phyloP scores from a whole-genome alignment of 1,140 invertebrate species.

The Sesamia nonagrioides region DNA sequence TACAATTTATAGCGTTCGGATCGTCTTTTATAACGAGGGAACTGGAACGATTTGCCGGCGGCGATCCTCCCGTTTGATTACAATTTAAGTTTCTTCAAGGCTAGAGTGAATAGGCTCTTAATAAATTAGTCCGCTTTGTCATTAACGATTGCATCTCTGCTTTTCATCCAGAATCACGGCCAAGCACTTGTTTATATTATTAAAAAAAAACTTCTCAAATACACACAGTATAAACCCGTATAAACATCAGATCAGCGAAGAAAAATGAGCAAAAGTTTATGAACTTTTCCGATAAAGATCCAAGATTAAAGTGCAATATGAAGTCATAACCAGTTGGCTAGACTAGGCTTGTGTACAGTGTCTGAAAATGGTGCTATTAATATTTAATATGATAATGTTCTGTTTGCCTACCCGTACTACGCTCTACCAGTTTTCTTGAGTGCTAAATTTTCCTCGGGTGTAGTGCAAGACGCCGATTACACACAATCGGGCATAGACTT shows the following conservation, averaged over 20 bases:
- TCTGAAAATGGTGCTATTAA: constrained; percentile 30
- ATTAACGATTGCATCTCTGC: no score
- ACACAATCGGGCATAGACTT: not conserved
- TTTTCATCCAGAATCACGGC: no score
- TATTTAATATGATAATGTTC: constrained; percentile 41
- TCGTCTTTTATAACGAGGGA: no score
- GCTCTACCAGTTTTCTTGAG: constrained; percentile 44
- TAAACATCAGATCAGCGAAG: not conserved
- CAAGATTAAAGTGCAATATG: not conserved
- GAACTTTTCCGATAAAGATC: not conserved
- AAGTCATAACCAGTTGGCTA: constrained; percentile 10
- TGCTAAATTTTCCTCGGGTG: constrained; percentile 57
- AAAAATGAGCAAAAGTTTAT: not conserved
- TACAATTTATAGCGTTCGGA: no score
- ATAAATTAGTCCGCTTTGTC: no score
- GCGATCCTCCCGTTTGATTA: no score
- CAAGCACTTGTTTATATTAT: no score
- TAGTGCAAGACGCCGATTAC: constrained; percentile 39
- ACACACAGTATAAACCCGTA: not conserved
- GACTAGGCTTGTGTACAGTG: not conserved
- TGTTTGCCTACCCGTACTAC: constrained; percentile 17
- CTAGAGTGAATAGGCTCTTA: no score
- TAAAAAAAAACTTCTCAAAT: not conserved
- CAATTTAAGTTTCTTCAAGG: no score
- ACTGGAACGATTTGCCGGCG: no score